Conservation (phyloP, 2,888 invertebrate species). For the Trichogramma evanescens region DNA sequence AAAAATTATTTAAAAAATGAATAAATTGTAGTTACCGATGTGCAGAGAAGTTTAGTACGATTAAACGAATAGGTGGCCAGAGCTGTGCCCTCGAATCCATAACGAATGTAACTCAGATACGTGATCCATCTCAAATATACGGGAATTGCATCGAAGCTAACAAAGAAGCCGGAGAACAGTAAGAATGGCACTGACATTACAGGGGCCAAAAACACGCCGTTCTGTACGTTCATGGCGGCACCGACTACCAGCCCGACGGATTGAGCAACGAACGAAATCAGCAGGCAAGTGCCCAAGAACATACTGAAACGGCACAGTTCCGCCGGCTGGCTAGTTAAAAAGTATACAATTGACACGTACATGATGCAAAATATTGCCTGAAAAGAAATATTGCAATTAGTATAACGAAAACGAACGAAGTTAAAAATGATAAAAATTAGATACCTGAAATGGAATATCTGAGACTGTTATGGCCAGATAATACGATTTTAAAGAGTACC, state of each 20-base stretch:
- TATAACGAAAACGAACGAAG: neutral
- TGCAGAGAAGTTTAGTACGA: conserved; percentile 74
- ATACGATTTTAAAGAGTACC: conserved; percentile 92
- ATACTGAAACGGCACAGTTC: conserved; percentile 76
- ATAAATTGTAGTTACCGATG: conserved; percentile 49
- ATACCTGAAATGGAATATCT: conserved; percentile 96
- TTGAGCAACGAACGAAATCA: conserved; percentile 92
- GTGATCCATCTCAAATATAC: conserved; percentile 92
- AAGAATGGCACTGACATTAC: conserved; percentile 95
- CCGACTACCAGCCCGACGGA: conserved; percentile 92
- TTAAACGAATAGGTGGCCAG: conserved; percentile 85
- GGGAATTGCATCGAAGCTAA: conserved; percentile 92
- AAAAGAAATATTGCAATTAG: conserved; percentile 33
- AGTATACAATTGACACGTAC: conserved; percentile 88
- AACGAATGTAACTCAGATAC: conserved; percentile 88
- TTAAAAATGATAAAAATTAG: conserved; percentile 2
- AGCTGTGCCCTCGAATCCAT: conserved; percentile 92
- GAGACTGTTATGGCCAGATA: conserved; percentile 93
- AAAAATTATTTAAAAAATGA: neutral
- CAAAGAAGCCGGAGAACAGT: conserved; percentile 94
- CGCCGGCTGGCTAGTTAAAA: conserved; percentile 87
- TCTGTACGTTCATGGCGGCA: conserved; percentile 90
- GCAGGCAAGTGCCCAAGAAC: conserved; percentile 80
- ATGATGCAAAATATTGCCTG: conserved; percentile 90
- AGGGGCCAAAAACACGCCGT: conserved; percentile 92